A percentile compares a stretch with the other conserved stretches of the same genome.
phyloP scores from a whole-genome alignment of 2,797 vertebrate species.

The Cygnus olor region DNA sequence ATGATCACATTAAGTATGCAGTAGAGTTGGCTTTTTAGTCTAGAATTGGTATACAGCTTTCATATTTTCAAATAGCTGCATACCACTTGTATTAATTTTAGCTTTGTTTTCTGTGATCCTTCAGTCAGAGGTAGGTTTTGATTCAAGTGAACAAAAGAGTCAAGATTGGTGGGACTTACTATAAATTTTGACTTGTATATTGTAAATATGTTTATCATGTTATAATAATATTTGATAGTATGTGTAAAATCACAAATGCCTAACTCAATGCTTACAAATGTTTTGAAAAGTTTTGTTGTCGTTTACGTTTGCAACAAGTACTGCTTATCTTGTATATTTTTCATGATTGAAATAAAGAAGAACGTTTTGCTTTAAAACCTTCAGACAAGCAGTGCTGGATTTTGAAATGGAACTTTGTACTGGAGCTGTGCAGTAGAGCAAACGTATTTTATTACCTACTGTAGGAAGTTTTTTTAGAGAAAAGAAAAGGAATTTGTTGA shows the following conservation, averaged over 20 bases:
- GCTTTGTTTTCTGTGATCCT: not conserved
- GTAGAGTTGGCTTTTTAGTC: not conserved
- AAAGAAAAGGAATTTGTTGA: not conserved
- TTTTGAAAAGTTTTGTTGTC: slow-evolving; percentile 13
- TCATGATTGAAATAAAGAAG: not conserved
- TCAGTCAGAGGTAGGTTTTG: not conserved
- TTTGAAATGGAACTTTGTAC: not conserved
- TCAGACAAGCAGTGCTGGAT: not conserved
- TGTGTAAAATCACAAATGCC: not conserved
- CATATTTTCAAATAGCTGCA: not conserved
- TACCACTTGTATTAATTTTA: slow-evolving; percentile 11
- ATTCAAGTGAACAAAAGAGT: not conserved
- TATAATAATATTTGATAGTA: not conserved
- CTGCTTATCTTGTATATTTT: not conserved
- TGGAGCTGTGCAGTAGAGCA: not conserved
- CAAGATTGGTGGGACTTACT: not conserved
- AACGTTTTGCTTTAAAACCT: not conserved
- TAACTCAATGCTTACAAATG: not conserved
- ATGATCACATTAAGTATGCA: not conserved
- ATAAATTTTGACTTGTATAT: not conserved
- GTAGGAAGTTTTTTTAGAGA: not conserved
- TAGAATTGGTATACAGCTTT: not conserved
- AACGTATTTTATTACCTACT: not conserved
- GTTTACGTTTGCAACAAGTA: not conserved
- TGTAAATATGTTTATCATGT: not conserved